Conservation (phyloP, 2,113 vertebrate genomes). For the Gorsachius goisagi region DNA sequence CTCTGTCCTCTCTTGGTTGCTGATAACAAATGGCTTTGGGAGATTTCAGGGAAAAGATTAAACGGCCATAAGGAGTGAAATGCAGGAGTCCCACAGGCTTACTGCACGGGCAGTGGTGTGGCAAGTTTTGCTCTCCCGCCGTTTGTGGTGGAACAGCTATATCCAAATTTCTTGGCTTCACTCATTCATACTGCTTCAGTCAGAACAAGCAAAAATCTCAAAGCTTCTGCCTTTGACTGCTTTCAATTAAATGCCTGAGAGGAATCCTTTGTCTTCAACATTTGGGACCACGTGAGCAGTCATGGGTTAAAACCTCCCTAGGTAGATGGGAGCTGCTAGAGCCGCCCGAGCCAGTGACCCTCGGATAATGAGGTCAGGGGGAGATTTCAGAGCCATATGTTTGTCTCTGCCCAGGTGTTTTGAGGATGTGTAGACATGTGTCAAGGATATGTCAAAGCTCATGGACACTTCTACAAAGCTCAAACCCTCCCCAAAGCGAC, state of each 20-base stretch:
- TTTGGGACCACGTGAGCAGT: background rate
- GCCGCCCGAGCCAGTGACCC: background rate
- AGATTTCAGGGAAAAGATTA: background rate
- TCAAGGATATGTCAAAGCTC: slow-evolving; percentile 57
- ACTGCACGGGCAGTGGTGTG: background rate
- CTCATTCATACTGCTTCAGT: background rate
- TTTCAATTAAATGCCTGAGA: slow-evolving; percentile 47
- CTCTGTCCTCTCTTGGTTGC: background rate
- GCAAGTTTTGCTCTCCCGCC: background rate
- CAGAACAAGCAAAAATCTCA: background rate
- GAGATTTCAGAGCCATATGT: slow-evolving; percentile 44
- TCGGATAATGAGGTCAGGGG: background rate
- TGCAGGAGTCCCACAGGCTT: background rate
- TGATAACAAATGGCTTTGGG: background rate
- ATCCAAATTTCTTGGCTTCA: background rate
- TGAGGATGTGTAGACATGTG: slow-evolving; percentile 58
- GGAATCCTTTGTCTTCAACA: slow-evolving; percentile 25
- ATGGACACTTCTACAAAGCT: slow-evolving; percentile 3
- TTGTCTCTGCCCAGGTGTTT: slow-evolving; percentile 45
- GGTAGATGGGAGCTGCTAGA: background rate
- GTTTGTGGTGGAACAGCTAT: background rate
- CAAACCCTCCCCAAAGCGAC: background rate
- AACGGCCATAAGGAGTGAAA: background rate
- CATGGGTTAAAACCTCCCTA: slow-evolving; percentile 49
- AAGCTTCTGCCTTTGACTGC: slow-evolving; percentile 1